These are phyloP conservation scores for Cotesia glomerata DNA, from an alignment of 1,140 invertebrate species.

Conservation along the genomic window DNA sequence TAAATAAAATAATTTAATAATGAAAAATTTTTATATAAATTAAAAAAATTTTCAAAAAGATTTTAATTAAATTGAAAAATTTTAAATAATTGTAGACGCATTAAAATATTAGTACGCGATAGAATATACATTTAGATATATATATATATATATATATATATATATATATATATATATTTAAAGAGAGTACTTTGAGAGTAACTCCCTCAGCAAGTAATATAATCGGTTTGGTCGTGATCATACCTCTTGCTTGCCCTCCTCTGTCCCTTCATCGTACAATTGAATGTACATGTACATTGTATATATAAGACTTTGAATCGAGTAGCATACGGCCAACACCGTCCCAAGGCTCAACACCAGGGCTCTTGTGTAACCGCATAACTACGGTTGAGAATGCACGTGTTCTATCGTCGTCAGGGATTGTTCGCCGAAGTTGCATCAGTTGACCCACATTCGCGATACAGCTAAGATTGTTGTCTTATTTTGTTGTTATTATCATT, in stretches of 20 bases:
- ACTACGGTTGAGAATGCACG: slow-evolving; percentile 33
- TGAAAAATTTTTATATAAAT: no score
- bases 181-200: not conserved
- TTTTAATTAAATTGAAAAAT: no score
- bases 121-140: not conserved
- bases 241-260: not conserved
- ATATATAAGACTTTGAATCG: not conserved
- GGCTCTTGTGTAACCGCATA: slow-evolving; percentile 33
- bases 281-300: no score
- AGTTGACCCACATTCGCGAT: slow-evolving; percentile 25
- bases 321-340: not conserved
- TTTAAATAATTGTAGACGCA: no score
- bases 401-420: slow-evolving; percentile 30
- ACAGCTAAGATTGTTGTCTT: not conserved
- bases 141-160: slow-evolving; percentile 2
- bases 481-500: not conserved
- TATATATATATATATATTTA: not conserved
- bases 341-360: slow-evolving; percentile 22
- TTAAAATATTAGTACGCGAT: no score
- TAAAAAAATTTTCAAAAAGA: no score
- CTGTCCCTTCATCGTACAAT: not conserved
- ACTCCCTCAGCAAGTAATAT: not conserved
- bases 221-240: slow-evolving; percentile 7
- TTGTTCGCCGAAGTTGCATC: slow-evolving; percentile 31
- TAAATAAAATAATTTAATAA: no score